Base-by-base conservation (phyloP, 2,797 vertebrate genomes). In the Spheniscus humboldti region DNA sequence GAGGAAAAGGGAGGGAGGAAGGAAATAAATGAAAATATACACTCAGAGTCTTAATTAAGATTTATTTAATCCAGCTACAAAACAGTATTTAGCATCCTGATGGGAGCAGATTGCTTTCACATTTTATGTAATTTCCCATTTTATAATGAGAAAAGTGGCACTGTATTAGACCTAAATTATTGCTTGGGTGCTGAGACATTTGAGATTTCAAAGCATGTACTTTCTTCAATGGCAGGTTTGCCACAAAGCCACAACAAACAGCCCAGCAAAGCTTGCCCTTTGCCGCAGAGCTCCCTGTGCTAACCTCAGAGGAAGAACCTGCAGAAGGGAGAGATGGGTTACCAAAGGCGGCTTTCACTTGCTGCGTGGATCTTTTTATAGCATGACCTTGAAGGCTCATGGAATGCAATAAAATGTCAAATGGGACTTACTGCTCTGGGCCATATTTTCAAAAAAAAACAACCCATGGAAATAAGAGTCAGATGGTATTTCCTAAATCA, bases 51-150 rank as follows among this genome's bases (percentile, higher is more conserved):
- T 92, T 92, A 97, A 96, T 95, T 94, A 96, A 93, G 88, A 96
- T 97, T 97, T 94, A 96, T 96, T 96, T 96, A 92, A 93, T 83
- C 86, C 86, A 80, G 60, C 75, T 67, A 93, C 84, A 96, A 95
- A 96, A 89, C 92, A 95, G 88, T 91, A 94, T 92, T 94, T 96
- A 95, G 78, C 91, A 94, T 96, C 90, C 86, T 91, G 93, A 96
- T 91, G 92, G 84, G 68, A 97, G 78, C 78, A 97, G 91, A 94
- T 92, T 95, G 93, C 93, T 87, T 95, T 94, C 96, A 75, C 79
- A 84, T 92, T 92, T 78, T 53, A 88, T 87, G 62, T 19, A 81
- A 91, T 83, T 97, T 88, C 75, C 76, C 84, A 88, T 91, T 95
- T 97, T 90, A 57, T 94, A 95, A 90, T 86, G 56, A 88, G 92